Base-by-base conservation (phyloP, 2,888 invertebrate species). In the Cantharis lateralis region DNA sequence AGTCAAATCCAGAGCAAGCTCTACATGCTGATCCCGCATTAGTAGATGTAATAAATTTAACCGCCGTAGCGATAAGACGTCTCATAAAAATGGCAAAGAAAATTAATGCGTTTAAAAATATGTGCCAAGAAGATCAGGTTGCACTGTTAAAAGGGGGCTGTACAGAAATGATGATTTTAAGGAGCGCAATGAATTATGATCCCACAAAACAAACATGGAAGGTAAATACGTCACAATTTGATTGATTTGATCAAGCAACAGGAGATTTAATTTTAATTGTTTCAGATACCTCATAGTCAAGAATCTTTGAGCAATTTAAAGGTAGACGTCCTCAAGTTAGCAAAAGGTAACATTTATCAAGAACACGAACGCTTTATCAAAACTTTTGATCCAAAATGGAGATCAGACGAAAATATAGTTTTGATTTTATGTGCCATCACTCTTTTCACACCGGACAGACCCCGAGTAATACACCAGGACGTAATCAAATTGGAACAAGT, bases 41-140 rank as follows among this genome's bases (percentile, higher is more conserved):
- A 5, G 90, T 96, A 72, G 95, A 95, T 82, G 94, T 97, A 24
- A 95, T 97, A 81, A 97, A 97, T 90, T 90, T 98, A 83, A 97
- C 97, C 0, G 97, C 98, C 3, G 93, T 97, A 73, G 97, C 97
- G 3, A 97, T 99, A 80, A 90, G 97, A 78, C 91, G 98, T 72
- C 89, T 95, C 72, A 95, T 95, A 84, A 95, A 95, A 88, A 95
- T 95, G 94, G 93, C 95, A 0, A 95, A 95, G 86, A 95, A 94
- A 86, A 95, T 95, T 71, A 94, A 92, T 84, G 95, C 96, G 2
- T 99, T 99, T 88, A 95, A 95, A 86, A 95, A 94, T 84, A 94
- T 99, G 92, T 96, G 96, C 85, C 96, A 98, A 85, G 96, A 96
- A 83, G 98, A 98, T 88, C 98, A 98, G 89, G 93, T 96, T 77